phyloP scores from a whole-genome alignment of 2,888 invertebrate species.

The Platycnemis pennipes region DNA sequence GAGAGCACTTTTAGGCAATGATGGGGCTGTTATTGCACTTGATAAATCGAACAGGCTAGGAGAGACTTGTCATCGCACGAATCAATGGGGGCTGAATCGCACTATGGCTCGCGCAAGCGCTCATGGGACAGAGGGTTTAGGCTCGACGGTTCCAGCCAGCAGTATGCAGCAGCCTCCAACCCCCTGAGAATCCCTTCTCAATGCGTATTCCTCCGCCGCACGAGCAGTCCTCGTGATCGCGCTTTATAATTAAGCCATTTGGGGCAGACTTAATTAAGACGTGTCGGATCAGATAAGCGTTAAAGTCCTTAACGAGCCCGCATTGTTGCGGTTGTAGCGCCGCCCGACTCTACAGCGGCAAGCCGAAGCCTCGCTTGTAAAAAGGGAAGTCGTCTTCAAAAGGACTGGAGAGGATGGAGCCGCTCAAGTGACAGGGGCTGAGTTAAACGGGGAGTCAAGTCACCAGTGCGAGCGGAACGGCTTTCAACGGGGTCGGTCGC shows the following conservation, averaged over 20 bases:
- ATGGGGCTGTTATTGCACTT: not conserved
- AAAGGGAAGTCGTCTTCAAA: not conserved
- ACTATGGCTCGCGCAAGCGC: no score
- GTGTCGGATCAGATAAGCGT: slow-evolving; percentile 53
- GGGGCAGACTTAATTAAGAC: slow-evolving; percentile 53
- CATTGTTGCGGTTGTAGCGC: slow-evolving; percentile 23
- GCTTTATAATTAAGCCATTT: slow-evolving; percentile 58
- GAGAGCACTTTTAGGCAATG: not conserved
- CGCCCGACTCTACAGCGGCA: not conserved
- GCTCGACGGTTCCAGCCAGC: no score
- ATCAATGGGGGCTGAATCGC: not conserved
- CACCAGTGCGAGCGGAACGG: no score
- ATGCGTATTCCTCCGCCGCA: not conserved
- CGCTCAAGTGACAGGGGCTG: not conserved
- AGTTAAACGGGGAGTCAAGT: not conserved
- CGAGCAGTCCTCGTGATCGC: not conserved
- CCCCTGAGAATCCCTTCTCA: no score
- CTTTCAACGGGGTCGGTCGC: not conserved
- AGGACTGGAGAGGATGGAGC: not conserved
- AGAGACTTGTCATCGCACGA: not conserved
- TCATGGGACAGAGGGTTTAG: no score
- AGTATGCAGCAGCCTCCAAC: no score
- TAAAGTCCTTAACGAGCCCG: slow-evolving; percentile 59
- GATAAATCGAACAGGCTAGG: not conserved
- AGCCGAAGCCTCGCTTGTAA: not conserved